A percentile compares a stretch with the other conserved stretches of the same genome.
phyloP scores from a whole-genome alignment of 2,113 vertebrate genomes.

The Podarcis raffonei region DNA sequence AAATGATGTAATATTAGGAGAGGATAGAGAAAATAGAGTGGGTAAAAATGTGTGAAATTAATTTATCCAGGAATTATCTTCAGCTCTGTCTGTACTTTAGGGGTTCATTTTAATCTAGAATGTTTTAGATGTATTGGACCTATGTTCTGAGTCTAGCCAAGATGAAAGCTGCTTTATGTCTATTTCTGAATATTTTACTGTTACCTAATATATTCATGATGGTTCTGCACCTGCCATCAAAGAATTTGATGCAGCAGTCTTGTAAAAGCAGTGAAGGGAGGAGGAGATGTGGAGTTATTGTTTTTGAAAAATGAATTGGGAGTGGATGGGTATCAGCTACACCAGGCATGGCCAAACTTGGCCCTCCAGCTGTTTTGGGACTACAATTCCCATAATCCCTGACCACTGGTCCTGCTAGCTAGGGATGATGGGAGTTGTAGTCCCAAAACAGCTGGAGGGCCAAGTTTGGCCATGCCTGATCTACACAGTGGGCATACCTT shows the following conservation, averaged over 20 bases:
- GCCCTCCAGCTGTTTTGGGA: too few species aligned
- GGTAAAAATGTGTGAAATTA: background rate
- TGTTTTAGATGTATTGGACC: background rate
- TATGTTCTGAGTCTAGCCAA: slow-evolving; percentile 41
- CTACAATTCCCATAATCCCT: too few species aligned
- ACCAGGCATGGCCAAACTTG: too few species aligned
- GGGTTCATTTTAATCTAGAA: slow-evolving; percentile 28
- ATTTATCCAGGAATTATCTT: background rate
- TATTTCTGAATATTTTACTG: slow-evolving; percentile 38
- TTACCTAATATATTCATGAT: background rate
- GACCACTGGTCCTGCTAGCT: too few species aligned
- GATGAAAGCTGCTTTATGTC: slow-evolving; percentile 58
- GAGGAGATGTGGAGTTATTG: background rate
- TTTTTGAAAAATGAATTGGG: background rate
- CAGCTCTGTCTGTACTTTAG: slow-evolving; percentile 30
- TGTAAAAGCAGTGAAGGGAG: background rate
- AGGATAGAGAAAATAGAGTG: background rate
- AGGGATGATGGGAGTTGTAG: too few species aligned
- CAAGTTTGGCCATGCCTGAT: too few species aligned
- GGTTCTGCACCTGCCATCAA: slow-evolving; percentile 6
- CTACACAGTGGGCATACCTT: too few species aligned
- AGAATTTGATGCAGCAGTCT: background rate
- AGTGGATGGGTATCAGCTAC: background rate
- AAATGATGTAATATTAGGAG: background rate
- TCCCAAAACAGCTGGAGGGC: too few species aligned